Evolutionary conservation across 2,888 invertebrate species (phyloP).

Genomic region (Nudaria mundana): DNA sequence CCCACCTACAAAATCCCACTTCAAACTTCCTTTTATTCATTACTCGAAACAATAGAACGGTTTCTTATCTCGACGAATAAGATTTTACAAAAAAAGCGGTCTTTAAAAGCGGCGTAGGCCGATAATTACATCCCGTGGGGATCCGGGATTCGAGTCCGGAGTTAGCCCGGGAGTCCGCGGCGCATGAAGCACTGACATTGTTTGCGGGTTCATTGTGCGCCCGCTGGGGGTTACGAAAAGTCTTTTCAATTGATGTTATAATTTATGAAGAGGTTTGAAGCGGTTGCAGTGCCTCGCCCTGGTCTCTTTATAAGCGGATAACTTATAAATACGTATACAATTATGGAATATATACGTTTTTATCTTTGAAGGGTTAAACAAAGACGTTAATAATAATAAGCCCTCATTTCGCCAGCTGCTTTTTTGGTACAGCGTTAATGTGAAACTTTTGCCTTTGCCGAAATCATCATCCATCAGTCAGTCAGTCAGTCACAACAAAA

Average conservation of each 20-base stretch:
- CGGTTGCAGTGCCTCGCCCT: no score
- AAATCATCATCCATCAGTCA: no score
- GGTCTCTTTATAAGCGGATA: no score
- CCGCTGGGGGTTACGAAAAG: slow-evolving; percentile 1
- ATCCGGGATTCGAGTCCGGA: slow-evolving; percentile 2
- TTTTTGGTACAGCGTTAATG: no score
- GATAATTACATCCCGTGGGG: slow-evolving; percentile 39
- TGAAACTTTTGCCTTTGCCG: no score
- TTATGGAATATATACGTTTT: no score
- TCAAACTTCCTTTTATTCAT: slow-evolving; percentile 31
- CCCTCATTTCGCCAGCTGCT: no score
- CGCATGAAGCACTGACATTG: slow-evolving; percentile 3
- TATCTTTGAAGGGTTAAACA: no score
- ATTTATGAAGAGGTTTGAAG: slow-evolving; percentile 5
- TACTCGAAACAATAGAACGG: slow-evolving; percentile 34
- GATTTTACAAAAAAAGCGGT: slow-evolving; percentile 32
- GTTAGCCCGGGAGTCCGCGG: slow-evolving; percentile 7
- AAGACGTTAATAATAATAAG: no score
- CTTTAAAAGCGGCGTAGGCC: slow-evolving; percentile 26
- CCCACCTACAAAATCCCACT: no score
- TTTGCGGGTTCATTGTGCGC: slow-evolving; percentile 2
- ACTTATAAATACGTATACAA: no score
- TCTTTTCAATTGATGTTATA: slow-evolving; percentile 13
- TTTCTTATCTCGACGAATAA: slow-evolving; percentile 40
- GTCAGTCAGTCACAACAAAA: no score